Percentiles rank a stretch among this genome's conserved stretches.
Conservation (phyloP, 2,888 invertebrate genomes). For the Melieria crassipennis region DNA sequence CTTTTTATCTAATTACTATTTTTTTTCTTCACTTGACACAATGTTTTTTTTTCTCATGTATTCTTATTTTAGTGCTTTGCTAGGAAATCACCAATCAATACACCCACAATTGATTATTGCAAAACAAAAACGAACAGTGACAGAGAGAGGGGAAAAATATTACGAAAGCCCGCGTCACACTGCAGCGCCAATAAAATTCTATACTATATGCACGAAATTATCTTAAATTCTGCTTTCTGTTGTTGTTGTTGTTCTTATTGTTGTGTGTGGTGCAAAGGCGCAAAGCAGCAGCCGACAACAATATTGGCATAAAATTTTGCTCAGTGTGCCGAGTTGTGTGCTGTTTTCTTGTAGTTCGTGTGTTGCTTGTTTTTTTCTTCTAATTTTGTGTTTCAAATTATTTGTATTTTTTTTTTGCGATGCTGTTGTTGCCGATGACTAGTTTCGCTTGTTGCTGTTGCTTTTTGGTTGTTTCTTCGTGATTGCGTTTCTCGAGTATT, state of each 20-base stretch:
- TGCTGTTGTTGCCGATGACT: conserved; percentile 33
- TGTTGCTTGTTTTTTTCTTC: conserved; percentile 17
- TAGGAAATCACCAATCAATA: neutral
- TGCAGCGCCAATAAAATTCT: too few species aligned
- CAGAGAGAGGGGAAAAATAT: neutral
- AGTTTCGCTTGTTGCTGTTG: conserved; percentile 35
- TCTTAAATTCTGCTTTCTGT: too few species aligned
- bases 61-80: neutral
- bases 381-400: too few species aligned
- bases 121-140: neutral
- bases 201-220: too few species aligned
- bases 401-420: neutral
- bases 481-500: conserved; percentile 13
- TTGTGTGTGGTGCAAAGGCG: too few species aligned
- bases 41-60: neutral
- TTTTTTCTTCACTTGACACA: too few species aligned
- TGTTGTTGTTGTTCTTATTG: too few species aligned
- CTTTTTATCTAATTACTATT: too few species aligned
- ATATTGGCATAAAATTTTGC: too few species aligned
- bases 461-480: conserved; percentile 14
- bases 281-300: too few species aligned
- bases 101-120: neutral
- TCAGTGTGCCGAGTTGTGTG: too few species aligned
- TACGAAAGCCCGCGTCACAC: neutral
- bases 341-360: neutral